Evolutionary conservation across 2,113 vertebrate genomes (phyloP).

Genomic region (Accipiter virgatus): DNA sequence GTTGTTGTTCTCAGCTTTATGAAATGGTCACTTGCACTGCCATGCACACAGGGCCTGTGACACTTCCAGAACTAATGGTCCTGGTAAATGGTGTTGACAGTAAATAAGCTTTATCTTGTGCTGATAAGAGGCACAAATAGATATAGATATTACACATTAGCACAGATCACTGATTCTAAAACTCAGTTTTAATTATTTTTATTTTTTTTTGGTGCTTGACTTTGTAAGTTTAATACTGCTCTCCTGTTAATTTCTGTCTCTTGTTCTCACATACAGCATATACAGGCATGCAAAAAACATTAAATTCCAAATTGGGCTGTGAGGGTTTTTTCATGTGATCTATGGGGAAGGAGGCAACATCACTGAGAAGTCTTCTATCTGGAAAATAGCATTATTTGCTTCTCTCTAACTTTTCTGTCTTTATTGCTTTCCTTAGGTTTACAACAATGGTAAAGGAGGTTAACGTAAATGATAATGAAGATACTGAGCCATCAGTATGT

Average conservation of each 20-base stretch:
- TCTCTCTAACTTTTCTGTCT: background rate
- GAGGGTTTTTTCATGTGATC: background rate
- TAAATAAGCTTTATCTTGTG: background rate
- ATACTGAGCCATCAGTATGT: background rate
- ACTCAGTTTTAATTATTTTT: too few relatives aligned
- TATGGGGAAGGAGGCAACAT: background rate
- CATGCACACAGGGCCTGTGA: background rate
- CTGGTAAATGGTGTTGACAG: background rate
- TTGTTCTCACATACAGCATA: background rate
- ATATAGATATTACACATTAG: background rate
- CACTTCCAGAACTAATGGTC: background rate
- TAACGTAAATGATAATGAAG: background rate
- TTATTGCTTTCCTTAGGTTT: conserved; percentile 2
- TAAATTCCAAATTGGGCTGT: background rate
- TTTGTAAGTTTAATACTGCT: background rate
- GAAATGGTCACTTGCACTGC: background rate
- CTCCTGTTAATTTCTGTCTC: background rate
- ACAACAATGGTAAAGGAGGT: conserved; percentile 48
- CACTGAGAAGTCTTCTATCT: background rate
- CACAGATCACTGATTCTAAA: background rate
- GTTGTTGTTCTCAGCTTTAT: background rate
- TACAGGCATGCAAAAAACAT: background rate
- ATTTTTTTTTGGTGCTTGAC: background rate
- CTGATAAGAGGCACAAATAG: background rate
- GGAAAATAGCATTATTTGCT: background rate